Conservation (phyloP, 37 sponge, comb jelly and placozoan species). For the Haliclona indistincta region DNA sequence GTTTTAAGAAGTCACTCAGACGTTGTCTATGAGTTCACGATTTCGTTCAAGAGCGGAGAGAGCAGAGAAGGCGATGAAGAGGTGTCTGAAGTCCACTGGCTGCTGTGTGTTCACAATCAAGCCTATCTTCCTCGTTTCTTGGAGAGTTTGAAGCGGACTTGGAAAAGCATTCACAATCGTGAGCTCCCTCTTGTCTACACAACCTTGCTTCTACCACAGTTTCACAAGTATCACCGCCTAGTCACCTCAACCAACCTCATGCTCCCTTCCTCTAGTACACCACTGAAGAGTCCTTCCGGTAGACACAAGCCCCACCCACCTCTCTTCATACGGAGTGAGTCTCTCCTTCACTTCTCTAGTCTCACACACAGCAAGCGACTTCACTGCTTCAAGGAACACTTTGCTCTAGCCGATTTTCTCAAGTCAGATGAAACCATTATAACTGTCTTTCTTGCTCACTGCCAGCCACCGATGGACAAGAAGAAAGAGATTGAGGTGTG, state of each 20-base stretch:
- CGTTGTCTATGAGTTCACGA: slow-evolving; percentile 49
- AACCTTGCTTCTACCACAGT: no score
- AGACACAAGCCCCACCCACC: not conserved
- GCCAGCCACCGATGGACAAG: not conserved
- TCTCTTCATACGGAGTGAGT: slow-evolving; percentile 24
- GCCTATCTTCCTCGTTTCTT: slow-evolving; percentile 34
- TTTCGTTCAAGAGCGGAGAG: slow-evolving; percentile 23
- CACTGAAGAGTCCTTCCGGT: not conserved
- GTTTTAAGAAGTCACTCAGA: no score
- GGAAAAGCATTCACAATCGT: not conserved
- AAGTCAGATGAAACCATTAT: slow-evolving; percentile 48
- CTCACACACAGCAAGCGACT: slow-evolving; percentile 16
- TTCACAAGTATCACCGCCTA: no score
- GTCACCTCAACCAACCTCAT: no score
- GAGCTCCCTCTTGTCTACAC: slow-evolving; percentile 10
- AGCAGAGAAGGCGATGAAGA: no score
- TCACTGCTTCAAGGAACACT: slow-evolving; percentile 46
- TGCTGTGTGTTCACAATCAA: slow-evolving; percentile 25
- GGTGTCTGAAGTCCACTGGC: not conserved
- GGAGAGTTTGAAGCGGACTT: slow-evolving; percentile 1
- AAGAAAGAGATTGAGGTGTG: slow-evolving; percentile 44
- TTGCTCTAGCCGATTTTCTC: slow-evolving; percentile 51
- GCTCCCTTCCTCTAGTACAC: no score
- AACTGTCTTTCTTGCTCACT: slow-evolving; percentile 32
- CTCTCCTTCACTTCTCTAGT: slow-evolving; percentile 18